phyloP scores from a whole-genome alignment of 1,140 invertebrate genomes.

The Aphaenogaster rudis region DNA sequence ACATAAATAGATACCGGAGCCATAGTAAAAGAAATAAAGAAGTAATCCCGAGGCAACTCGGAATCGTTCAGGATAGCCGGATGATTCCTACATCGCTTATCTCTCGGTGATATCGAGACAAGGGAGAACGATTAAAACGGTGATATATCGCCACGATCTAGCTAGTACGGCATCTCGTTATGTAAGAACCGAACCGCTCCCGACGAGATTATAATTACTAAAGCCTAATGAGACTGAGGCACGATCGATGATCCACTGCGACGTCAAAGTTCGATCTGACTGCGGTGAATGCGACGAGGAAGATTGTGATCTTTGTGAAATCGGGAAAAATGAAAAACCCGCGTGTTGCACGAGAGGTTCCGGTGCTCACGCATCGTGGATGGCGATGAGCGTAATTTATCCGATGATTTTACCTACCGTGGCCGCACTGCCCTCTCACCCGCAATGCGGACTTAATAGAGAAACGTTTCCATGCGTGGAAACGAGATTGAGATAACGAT shows the following conservation, averaged over 20 bases:
- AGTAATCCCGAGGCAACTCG: neutral
- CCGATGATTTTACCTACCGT: constrained; percentile 55
- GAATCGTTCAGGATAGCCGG: constrained; percentile 17
- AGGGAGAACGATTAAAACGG: constrained; percentile 70
- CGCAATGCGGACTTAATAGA: constrained; percentile 64
- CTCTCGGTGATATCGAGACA: constrained; percentile 63
- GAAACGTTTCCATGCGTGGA: constrained; percentile 62
- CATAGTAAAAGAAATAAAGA: neutral
- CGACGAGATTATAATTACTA: constrained; percentile 71
- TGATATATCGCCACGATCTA: constrained; percentile 73
- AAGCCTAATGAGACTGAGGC: constrained; percentile 64
- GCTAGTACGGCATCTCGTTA: constrained; percentile 62
- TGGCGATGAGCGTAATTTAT: constrained; percentile 65
- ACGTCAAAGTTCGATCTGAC: constrained; percentile 11
- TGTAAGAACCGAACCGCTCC: constrained; percentile 58
- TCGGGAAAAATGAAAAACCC: constrained; percentile 20
- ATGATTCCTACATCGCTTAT: constrained; percentile 68
- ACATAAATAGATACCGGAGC: constrained; percentile 26
- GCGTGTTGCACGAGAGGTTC: neutral
- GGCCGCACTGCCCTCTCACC: constrained; percentile 25
- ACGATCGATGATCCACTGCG: constrained; percentile 63
- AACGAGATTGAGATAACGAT: constrained; percentile 71
- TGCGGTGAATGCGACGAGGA: neutral
- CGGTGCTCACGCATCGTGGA: constrained; percentile 41
- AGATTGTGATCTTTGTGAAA: constrained; percentile 13